A percentile compares a stretch with the other conserved stretches of the same genome.
phyloP scores from a whole-genome alignment of 2,888 invertebrate genomes.

The Penaeus monodon region DNA sequence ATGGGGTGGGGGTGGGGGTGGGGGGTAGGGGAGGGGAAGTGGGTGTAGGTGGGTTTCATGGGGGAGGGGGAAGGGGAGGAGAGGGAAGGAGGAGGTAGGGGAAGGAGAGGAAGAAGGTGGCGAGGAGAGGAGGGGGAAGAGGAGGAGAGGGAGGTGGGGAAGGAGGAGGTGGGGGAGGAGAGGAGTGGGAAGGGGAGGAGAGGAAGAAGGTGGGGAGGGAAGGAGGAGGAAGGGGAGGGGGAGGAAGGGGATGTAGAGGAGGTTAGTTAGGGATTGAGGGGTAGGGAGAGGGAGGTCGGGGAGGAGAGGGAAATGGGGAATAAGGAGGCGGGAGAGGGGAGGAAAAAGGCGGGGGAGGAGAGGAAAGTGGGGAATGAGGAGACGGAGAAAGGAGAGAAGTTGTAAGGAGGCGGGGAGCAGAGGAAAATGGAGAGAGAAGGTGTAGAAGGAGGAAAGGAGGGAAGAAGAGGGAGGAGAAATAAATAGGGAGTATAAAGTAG shows the following conservation, averaged over 20 bases:
- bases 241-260: not conserved
- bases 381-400: not conserved
- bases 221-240: not conserved
- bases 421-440: too few species aligned
- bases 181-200: not conserved
- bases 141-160: not conserved
- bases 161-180: constrained; percentile 2
- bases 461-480: too few species aligned
- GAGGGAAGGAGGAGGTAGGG: not conserved
- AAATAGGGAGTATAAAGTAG: too few species aligned
- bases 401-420: not conserved
- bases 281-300: too few species aligned
- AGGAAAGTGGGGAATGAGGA: not conserved
- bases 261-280: not conserved
- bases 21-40: not conserved
- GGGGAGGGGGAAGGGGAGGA: not conserved
- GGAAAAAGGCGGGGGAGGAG: not conserved
- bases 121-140: not conserved
- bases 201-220: not conserved
- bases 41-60: not conserved
- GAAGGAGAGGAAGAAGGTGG: not conserved
- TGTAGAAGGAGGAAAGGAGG: too few species aligned
- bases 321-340: not conserved
- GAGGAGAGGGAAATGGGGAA: too few species aligned
- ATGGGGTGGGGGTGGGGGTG: not conserved